Base-by-base conservation (phyloP, 2,888 invertebrate genomes). In the Zelleria hepariella region DNA sequence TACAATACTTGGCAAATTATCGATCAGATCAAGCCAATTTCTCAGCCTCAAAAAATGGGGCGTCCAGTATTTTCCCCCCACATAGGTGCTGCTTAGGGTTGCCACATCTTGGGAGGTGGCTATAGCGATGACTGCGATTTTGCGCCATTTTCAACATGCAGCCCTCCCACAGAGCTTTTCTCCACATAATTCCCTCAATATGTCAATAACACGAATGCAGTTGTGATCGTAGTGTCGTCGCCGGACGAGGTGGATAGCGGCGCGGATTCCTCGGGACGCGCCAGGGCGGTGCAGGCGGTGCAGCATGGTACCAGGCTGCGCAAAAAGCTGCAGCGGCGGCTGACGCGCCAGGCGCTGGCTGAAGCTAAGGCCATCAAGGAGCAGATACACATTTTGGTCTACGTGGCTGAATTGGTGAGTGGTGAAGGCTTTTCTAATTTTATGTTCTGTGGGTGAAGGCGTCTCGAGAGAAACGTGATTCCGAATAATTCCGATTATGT, bases 351-450 rank as follows among this genome's bases (percentile, higher is more conserved):
- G 71, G 95, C 95, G 2, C 81, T 95, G 47, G 92, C 92, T 0
- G 95, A 96, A 74, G 95, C 95, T 15, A 92, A 93, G 73, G 95
- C 95, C 0, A 88, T 96, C 58, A 94, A 93, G 75, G 93, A 95
- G 63, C 95, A 95, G 75, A 93, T 95, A 51, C 92, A 95, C 67
- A 92, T 95, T 62, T 89, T 95, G 24, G 90, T 93, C 53, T 95
- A 95, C 74, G 93, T 95, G 8, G 93, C 93, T 20, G 95, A 95
- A 83, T 76, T 95, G 90, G 95, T 95, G 74, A 90, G 90, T 69
- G 23, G 5, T n/a, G n/a, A n/a, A n/a, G n/a, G n/a, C 1, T 7
- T 23, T 51, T 26, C 7, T 48, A 60, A 32, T 10, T 32, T n/a
- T n/a, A n/a, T n/a, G n/a, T n/a, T n/a, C n/a, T n/a, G n/a, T n/a